phyloP scores from a whole-genome alignment of 2,888 invertebrate genomes.

The Ceriagrion tenellum region DNA sequence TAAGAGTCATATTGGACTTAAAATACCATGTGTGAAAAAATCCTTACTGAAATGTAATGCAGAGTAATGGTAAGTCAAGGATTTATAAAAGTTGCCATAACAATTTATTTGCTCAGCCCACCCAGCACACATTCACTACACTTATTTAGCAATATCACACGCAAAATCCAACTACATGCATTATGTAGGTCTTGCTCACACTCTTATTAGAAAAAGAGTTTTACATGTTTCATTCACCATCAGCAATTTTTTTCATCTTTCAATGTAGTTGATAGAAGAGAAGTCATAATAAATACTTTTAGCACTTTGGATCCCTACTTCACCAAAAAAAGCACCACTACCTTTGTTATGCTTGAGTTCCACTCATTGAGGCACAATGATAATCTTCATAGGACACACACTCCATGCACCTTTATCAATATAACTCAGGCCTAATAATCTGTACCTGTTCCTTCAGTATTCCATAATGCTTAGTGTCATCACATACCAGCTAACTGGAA shows the following conservation, averaged over 20 bases:
- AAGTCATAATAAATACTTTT: background rate
- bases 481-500: background rate
- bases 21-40: no score
- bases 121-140: no score
- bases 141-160: no score
- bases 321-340: background rate
- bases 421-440: background rate
- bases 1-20: no score
- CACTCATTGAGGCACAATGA: background rate
- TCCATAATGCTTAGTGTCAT: background rate
- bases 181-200: no score
- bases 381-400: background rate
- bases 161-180: background rate
- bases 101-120: no score
- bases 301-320: background rate
- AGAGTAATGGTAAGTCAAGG: no score
- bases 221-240: no score
- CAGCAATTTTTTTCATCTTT: background rate
- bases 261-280: background rate
- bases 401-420: background rate
- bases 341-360: background rate
- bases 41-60: no score
- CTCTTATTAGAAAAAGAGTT: no score
- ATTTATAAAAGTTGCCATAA: no score
- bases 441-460: background rate